Base-by-base conservation (phyloP, 2,888 invertebrate species). In the Ganaspis brasiliensis region DNA sequence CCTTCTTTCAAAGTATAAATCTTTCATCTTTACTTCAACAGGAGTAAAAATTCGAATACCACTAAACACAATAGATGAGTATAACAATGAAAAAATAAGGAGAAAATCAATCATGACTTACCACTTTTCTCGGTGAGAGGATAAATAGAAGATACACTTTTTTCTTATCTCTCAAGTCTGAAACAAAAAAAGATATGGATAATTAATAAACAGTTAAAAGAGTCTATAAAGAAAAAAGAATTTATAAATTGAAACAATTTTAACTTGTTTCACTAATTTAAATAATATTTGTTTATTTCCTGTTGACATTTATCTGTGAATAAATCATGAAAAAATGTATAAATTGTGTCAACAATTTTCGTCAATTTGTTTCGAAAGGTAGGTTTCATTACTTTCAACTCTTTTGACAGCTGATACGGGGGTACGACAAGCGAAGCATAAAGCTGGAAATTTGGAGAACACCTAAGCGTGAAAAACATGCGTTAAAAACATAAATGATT, bases 21-120 rank as follows among this genome's bases (percentile, higher is more conserved):
- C 45, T 67, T 67, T 67, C 45, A 45, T 67, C 67, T 67, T 45
- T 16, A n/a, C 45, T 12, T 45, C 67, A 24, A 40, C 24, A 24
- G 1, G 1, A 24, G 14, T 45, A 67, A 45, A 67, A 67, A 24
- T 21, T 45, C 67, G 45, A n/a, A 24, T 26, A 45, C 40, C 24
- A n/a, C 14, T 24, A 45, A 67, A 45, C 24, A 45, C 26, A 45
- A 24, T 40, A 9, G 37, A 63, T 40, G 16, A 52, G 52, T 52
- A 6, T 19, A 45, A 21, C 12, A 45, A 24, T 40, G n/a, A n/a
- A 19, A 19, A 35, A 19, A 24, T 21, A 4, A n/a, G 14, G 12
- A 14, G 56, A 24, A 56, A 56, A 21, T 56, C 26, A 56, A 26
- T 52, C 52, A 52, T 56, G 14, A 67, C 67, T 45, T 67, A 67